Conservation (phyloP, 1,140 invertebrate species). For the Drosophila pallidifrons region DNA sequence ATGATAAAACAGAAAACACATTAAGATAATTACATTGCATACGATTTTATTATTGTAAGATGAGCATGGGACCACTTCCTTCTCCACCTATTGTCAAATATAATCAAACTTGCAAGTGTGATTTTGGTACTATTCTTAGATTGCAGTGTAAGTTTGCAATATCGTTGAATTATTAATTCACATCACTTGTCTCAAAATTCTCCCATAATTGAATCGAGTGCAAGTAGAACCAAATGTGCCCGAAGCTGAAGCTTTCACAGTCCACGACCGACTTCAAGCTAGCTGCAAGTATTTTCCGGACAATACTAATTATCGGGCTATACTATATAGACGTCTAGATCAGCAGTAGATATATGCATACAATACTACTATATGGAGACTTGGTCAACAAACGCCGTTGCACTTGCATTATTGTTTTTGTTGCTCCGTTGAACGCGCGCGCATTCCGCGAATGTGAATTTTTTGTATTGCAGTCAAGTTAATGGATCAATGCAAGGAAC, state of each 20-base stretch:
- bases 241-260: constrained; percentile 14
- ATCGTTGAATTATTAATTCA: constrained; percentile 1
- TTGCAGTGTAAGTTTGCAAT: not conserved
- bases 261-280: constrained; percentile 25
- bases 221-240: not conserved
- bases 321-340: constrained; percentile 37
- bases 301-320: constrained; percentile 46
- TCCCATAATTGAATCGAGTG: constrained; percentile 25
- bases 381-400: constrained; percentile 50
- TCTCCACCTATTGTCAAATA: constrained; percentile 16
- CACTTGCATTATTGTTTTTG: constrained; percentile 40
- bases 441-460: constrained; percentile 43
- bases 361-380: constrained; percentile 33
- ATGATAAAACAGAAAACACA: constrained; percentile 19
- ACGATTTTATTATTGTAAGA: not conserved
- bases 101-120: not conserved
- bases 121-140: constrained; percentile 21
- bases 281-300: constrained; percentile 44
- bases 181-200: constrained; percentile 6
- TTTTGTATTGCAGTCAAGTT: constrained; percentile 1
- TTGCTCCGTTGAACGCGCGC: constrained; percentile 31
- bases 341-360: constrained; percentile 38
- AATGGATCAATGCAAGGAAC: not conserved
- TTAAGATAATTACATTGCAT: not conserved
- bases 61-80: not conserved